phyloP scores from a whole-genome alignment of 2,888 invertebrate species.

The Cephus nigrinus region DNA sequence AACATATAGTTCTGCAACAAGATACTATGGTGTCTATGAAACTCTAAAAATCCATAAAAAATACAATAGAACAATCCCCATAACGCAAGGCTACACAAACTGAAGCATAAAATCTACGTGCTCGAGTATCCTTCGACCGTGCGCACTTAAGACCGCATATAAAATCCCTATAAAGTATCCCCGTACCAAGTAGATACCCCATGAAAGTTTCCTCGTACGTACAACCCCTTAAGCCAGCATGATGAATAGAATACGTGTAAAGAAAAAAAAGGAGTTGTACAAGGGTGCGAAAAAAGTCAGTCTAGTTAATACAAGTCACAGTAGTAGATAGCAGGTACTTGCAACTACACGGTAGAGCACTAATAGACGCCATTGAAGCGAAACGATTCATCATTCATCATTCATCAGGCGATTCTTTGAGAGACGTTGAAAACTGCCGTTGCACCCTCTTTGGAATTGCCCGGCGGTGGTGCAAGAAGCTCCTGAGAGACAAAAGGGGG shows the following conservation, averaged over 20 bases:
- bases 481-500: constrained; percentile 47
- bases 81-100: not conserved
- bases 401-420: constrained; percentile 32
- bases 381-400: constrained; percentile 20
- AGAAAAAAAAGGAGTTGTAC: too few relatives aligned
- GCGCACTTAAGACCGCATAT: not conserved
- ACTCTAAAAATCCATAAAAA: not conserved
- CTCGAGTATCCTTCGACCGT: not conserved
- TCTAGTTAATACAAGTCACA: not conserved
- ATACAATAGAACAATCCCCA: not conserved
- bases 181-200: not conserved
- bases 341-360: not conserved
- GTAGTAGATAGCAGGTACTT: not conserved
- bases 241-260: not conserved
- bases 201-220: not conserved
- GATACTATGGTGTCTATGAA: not conserved
- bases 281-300: not conserved
- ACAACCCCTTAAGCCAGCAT: not conserved
- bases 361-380: not conserved
- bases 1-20: not conserved
- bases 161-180: not conserved
- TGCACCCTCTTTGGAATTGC: constrained; percentile 54
- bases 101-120: not conserved
- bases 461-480: constrained; percentile 47
- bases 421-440: constrained; percentile 25